Base-by-base conservation (phyloP, 1,140 invertebrate genomes). In the Conus ventricosus region DNA sequence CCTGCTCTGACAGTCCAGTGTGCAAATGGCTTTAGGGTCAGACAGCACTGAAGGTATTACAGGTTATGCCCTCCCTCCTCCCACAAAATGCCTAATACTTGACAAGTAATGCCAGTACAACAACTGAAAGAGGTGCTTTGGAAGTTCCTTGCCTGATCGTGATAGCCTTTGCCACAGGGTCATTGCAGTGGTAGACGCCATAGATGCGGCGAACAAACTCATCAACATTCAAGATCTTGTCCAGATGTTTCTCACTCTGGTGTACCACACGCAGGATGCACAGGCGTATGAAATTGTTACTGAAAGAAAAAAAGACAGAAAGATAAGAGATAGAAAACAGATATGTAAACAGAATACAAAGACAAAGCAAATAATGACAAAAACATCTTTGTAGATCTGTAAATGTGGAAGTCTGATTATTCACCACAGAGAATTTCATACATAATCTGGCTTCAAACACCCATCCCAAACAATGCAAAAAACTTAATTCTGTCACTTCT, bases 151-250 rank as follows among this genome's bases (percentile, higher is more conserved):
- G 95, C 95, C 98, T 96, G 25, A 99, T 94, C 0, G 98, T 98
- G 0, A 99, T 95, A 2, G 98, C 98, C 93, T 98, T 96, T 0
- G 98, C 98, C 60, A 99, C 93, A 0, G 98, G 98, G 96, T 99
- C 98, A 95, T 99, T 99, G 7, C 98, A 98, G 95, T 99, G 98
- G 93, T 98, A 98, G 1, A 99, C 99, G 94, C 97, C 97, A 93
- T 97, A 99, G n/a, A 99, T 97, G 91, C 98, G 96, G 87, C 97
- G 96, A 4, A 99, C 97, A 96, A 99, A 99, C 95, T 99, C 98
- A 93, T 99, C 98, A 13, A 99, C 97, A 95, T 98, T 99, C 11
- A 99, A 95, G 90, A 99, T 99, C 96, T 99, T 99, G 93, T 99
- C 98, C 67, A 99, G 95, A 95, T 99, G 98, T 94, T 98, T 98